Conservation (phyloP, 2,113 vertebrate species). For the Trinectes maculatus region DNA sequence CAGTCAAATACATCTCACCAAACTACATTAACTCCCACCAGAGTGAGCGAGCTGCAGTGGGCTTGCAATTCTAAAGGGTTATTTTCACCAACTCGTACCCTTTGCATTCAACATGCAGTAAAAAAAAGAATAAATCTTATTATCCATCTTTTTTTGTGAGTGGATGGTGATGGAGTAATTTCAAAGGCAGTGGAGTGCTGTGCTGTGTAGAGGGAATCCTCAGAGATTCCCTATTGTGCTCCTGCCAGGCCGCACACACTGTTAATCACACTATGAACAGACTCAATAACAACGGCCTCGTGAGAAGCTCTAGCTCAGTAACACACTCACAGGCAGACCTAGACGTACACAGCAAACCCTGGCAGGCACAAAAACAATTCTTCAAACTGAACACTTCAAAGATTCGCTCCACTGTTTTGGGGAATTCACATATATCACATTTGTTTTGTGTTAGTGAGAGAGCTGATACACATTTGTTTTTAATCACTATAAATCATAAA, state of each 20-base stretch:
- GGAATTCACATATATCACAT: background rate
- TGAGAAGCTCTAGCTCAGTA: slow-evolving; percentile 55
- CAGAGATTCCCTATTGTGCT: slow-evolving; percentile 74
- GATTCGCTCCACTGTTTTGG: background rate
- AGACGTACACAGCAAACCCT: slow-evolving; percentile 20
- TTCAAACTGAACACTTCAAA: slow-evolving; percentile 12
- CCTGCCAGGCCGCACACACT: slow-evolving; percentile 68
- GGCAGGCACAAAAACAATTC: slow-evolving; percentile 9
- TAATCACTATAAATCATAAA: no score
- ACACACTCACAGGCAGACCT: slow-evolving; percentile 17
- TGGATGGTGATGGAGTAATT: slow-evolving; percentile 75
- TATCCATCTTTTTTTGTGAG: slow-evolving; percentile 68
- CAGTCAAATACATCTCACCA: slow-evolving; percentile 74
- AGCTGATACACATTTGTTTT: background rate
- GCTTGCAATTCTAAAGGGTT: slow-evolving; percentile 72
- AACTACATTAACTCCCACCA: slow-evolving; percentile 81
- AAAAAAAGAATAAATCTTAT: slow-evolving; percentile 71
- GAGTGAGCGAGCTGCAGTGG: slow-evolving; percentile 65
- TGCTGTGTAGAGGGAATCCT: slow-evolving; percentile 68
- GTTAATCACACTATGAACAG: slow-evolving; percentile 77
- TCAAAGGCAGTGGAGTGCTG: slow-evolving; percentile 71
- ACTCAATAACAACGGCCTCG: slow-evolving; percentile 70
- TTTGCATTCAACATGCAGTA: slow-evolving; percentile 68
- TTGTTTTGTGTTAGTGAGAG: background rate
- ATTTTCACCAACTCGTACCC: slow-evolving; percentile 70